Evolutionary conservation across 2,797 vertebrate species (phyloP).

Genomic region (Rhodeus uyekii): DNA sequence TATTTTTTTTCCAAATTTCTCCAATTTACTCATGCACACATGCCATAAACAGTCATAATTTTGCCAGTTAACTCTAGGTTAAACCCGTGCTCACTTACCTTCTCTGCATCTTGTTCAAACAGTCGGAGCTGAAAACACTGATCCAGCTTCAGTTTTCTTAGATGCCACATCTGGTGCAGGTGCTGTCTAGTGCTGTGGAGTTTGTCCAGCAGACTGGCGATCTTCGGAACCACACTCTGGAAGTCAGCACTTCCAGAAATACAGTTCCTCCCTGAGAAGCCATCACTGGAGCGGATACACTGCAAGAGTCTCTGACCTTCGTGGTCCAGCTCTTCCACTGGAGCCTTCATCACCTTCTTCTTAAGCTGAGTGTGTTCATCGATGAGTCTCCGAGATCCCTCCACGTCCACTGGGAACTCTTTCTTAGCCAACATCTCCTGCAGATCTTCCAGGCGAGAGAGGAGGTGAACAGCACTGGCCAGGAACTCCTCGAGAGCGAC

Average conservation of each 20-base stretch:
- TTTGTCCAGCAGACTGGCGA: constrained; percentile 96
- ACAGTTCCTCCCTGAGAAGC: constrained; percentile 95
- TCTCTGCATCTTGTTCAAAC: constrained; percentile 97
- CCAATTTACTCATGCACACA: no score
- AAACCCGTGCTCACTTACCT: constrained; percentile 75
- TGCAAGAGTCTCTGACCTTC: constrained; percentile 95
- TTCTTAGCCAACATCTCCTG: constrained; percentile 95
- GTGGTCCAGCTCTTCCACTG: constrained; percentile 93
- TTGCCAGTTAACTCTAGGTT: background rate
- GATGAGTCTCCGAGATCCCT: constrained; percentile 91
- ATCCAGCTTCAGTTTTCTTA: constrained; percentile 95
- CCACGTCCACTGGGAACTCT: constrained; percentile 95
- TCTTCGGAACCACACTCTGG: constrained; percentile 97
- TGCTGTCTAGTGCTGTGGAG: constrained; percentile 95
- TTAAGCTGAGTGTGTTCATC: constrained; percentile 97
- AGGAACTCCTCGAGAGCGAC: constrained; percentile 96
- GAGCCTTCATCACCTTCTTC: constrained; percentile 94
- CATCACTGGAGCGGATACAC: constrained; percentile 93
- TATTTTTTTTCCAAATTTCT: background rate
- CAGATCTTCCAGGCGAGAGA: constrained; percentile 93
- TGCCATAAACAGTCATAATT: background rate
- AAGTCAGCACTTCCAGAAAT: constrained; percentile 97
- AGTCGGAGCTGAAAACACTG: constrained; percentile 98
- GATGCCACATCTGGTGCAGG: constrained; percentile 97
- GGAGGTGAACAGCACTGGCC: constrained; percentile 90